phyloP scores from a whole-genome alignment of 2,888 invertebrate genomes.

The Aphidius colemani region DNA sequence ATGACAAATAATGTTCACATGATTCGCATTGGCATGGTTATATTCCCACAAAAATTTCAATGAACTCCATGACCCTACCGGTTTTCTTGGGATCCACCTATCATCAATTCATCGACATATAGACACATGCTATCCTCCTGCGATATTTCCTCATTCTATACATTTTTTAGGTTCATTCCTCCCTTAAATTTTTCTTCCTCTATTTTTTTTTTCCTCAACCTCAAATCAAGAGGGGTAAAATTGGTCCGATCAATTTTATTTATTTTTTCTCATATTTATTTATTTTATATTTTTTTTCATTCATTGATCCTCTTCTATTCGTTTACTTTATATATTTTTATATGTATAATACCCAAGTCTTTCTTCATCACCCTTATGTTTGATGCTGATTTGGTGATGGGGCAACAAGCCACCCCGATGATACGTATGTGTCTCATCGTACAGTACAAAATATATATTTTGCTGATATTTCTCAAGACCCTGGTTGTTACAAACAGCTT shows the following conservation, averaged over 20 bases:
- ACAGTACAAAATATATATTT: no score
- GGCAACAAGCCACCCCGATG: no score
- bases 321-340: neutral
- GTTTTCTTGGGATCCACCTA: constrained; percentile 14
- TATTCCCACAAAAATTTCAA: constrained; percentile 18
- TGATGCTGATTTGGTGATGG: no score
- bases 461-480: neutral
- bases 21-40: neutral
- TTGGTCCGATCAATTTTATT: no score
- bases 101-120: constrained; percentile 19
- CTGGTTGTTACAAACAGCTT: no score
- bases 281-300: neutral
- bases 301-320: neutral
- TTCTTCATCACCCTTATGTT: no score
- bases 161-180: neutral
- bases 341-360: neutral
- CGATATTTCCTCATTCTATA: constrained; percentile 37
- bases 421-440: no score
- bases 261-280: neutral
- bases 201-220: no score
- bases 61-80: constrained; percentile 34
- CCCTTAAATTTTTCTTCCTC: neutral
- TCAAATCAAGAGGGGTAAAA: no score
- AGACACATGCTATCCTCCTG: neutral
- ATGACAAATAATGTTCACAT: neutral